These are phyloP conservation scores for Acheta domesticus DNA, from an alignment of 2,888 invertebrate species.

Conservation along the genomic window DNA sequence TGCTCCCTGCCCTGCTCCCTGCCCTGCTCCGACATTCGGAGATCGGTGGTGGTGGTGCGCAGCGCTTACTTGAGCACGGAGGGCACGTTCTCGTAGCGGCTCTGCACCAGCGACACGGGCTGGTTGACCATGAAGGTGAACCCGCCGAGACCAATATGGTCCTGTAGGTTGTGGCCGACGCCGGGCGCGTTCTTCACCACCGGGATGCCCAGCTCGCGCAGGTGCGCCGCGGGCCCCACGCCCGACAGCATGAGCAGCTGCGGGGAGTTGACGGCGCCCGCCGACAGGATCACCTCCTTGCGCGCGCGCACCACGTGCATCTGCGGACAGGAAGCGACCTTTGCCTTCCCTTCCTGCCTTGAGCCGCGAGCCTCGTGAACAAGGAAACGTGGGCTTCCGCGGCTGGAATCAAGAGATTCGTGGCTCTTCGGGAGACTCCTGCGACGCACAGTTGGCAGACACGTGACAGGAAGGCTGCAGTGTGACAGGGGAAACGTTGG, in stretches of 20 bases:
- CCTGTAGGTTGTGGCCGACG: slow-evolving; percentile 84
- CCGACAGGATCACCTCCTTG: slow-evolving; percentile 86
- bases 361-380: no score
- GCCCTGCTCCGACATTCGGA: no score
- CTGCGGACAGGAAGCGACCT: slow-evolving; percentile 44
- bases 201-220: slow-evolving; percentile 66
- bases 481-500: no score
- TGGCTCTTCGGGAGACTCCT: no score
- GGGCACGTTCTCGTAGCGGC: slow-evolving; percentile 72
- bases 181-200: slow-evolving; percentile 66
- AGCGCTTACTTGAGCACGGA: slow-evolving; percentile 64
- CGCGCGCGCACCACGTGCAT: slow-evolving; percentile 69
- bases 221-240: slow-evolving; percentile 66
- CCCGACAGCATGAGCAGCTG: slow-evolving; percentile 93
- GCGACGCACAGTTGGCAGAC: no score
- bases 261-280: slow-evolving; percentile 89
- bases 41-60: no score
- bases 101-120: slow-evolving; percentile 74
- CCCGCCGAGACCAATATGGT: slow-evolving; percentile 83
- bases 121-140: slow-evolving; percentile 77
- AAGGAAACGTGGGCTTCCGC: no score
- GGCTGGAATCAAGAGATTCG: no score
- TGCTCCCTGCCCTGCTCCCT: no score
- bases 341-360: no score
- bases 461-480: no score